Evolutionary conservation across 2,797 vertebrate species (phyloP).

Genomic region (Clamator glandarius): DNA sequence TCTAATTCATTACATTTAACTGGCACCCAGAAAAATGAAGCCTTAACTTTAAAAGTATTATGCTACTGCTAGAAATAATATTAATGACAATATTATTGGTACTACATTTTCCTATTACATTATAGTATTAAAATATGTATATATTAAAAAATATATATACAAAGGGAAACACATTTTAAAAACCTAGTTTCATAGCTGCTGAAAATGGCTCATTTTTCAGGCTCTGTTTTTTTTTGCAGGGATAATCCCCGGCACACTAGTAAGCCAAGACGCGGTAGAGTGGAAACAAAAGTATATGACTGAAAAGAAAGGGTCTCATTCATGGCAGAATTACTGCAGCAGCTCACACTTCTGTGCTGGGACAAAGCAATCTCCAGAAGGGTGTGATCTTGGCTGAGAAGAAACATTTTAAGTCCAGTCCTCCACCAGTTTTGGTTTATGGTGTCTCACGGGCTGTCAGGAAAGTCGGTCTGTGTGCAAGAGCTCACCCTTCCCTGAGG

Average conservation of each 20-base stretch:
- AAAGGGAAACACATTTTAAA: not conserved
- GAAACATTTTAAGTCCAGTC: not conserved
- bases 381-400: slow-evolving; percentile 50
- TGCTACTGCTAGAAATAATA: not conserved
- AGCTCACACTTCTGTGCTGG: slow-evolving; percentile 53
- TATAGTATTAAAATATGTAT: not conserved
- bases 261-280: slow-evolving; percentile 18
- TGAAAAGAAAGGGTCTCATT: slow-evolving; percentile 66
- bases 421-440: not conserved
- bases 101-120: not conserved
- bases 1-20: not conserved
- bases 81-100: not conserved
- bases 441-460: not conserved
- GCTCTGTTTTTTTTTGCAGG: slow-evolving; percentile 18
- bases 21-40: not conserved
- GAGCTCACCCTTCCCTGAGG: not conserved
- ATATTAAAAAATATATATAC: not conserved
- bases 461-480: not conserved
- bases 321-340: slow-evolving; percentile 51
- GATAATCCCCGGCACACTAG: slow-evolving; percentile 54
- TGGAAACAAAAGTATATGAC: slow-evolving; percentile 63
- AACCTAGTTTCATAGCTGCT: slow-evolving; percentile 7
- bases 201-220: slow-evolving; percentile 46
- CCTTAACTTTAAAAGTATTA: not conserved
- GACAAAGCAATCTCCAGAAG: slow-evolving; percentile 54